phyloP scores from a whole-genome alignment of 2,797 vertebrate genomes.

The Cygnus olor region DNA sequence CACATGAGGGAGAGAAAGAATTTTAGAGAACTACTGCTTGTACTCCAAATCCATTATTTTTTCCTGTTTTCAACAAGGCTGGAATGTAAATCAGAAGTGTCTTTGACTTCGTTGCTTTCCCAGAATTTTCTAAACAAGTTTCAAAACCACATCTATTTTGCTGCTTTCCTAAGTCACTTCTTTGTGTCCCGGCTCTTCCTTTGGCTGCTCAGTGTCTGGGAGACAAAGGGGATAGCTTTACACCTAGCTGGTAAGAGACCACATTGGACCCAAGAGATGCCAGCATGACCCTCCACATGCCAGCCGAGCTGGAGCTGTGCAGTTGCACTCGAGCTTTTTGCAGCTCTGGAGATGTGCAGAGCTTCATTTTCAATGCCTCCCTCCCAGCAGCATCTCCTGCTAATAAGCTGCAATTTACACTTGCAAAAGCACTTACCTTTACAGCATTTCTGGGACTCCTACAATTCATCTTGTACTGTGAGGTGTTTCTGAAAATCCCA shows the following conservation, averaged over 20 bases:
- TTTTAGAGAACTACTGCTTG: background rate
- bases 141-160: background rate
- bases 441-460: background rate
- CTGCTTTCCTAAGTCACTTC: background rate
- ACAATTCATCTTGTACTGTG: background rate
- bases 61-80: background rate
- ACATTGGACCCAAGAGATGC: rapidly evolving
- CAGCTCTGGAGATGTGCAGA: background rate
- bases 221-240: background rate
- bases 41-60: background rate
- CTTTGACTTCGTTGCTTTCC: background rate
- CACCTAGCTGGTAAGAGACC: background rate
- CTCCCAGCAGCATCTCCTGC: background rate
- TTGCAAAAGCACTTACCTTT: background rate
- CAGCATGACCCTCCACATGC: background rate
- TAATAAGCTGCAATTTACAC: background rate
- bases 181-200: background rate
- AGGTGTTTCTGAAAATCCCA: background rate
- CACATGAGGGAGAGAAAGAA: background rate
- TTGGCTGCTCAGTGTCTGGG: background rate
- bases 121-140: background rate
- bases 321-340: rapidly evolving
- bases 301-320: rapidly evolving
- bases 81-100: background rate
- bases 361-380: rapidly evolving